These are phyloP conservation scores for Catharus ustulatus DNA, from an alignment of 2,797 vertebrate species.

Conservation along the genomic window DNA sequence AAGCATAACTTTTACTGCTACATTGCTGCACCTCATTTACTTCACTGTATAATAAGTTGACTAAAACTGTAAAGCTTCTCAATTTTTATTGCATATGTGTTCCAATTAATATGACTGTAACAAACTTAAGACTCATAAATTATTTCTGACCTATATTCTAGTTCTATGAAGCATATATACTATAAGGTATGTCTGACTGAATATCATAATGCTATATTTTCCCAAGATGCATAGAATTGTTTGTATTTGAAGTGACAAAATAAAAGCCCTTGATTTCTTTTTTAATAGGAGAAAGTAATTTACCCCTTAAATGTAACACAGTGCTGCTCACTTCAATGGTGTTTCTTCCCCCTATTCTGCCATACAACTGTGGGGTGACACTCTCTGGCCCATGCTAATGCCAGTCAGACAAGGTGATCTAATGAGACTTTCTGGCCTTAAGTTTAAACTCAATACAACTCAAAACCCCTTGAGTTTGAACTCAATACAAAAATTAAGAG, in stretches of 20 bases:
- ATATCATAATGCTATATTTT: conserved; percentile 34
- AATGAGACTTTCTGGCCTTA: not conserved
- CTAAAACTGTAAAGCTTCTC: conserved; percentile 68
- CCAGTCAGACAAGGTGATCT: not conserved
- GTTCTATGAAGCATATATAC: conserved; percentile 59
- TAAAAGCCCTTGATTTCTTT: conserved; percentile 26
- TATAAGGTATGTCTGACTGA: conserved; percentile 52
- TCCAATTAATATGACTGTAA: conserved; percentile 70
- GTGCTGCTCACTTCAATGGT: conserved; percentile 39
- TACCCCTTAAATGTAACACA: conserved; percentile 56
- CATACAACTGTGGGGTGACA: not conserved
- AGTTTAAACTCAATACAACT: not conserved
- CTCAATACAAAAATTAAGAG: not conserved
- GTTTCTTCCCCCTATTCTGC: conserved; percentile 46
- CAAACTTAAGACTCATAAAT: conserved; percentile 60
- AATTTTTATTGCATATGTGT: conserved; percentile 68
- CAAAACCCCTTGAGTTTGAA: not conserved
- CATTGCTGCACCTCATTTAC: conserved; percentile 62
- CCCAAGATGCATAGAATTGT: conserved; percentile 35
- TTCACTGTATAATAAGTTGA: conserved; percentile 73
- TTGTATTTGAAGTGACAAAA: conserved; percentile 57
- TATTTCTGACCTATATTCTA: conserved; percentile 64
- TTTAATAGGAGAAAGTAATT: conserved; percentile 54
- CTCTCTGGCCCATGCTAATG: not conserved
- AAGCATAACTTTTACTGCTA: conserved; percentile 53